Evolutionary conservation across 2,888 invertebrate species (phyloP).

Genomic region (Apocheima hispidaria): DNA sequence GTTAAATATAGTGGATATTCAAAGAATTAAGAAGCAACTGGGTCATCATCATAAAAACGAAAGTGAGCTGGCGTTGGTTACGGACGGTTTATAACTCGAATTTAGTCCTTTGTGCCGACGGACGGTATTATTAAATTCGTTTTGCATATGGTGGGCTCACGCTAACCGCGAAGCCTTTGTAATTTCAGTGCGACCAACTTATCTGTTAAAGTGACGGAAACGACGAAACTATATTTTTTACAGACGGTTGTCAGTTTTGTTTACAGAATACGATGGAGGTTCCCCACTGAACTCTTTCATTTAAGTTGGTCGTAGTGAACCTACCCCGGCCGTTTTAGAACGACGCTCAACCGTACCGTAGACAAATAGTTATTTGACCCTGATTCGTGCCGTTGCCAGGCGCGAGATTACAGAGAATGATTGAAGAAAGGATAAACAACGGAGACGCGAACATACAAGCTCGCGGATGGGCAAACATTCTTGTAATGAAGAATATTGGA

Average conservation of each 20-base stretch:
- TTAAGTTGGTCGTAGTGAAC: background rate
- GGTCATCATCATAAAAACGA: slow-evolving; percentile 54
- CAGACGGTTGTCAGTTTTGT: background rate
- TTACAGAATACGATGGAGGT: background rate
- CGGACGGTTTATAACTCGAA: slow-evolving; percentile 23
- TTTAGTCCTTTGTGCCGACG: slow-evolving; percentile 27
- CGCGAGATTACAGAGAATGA: slow-evolving; percentile 17
- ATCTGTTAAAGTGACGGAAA: background rate
- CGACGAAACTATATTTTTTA: background rate
- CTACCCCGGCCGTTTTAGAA: slow-evolving; percentile 3
- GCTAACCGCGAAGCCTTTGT: slow-evolving; percentile 14
- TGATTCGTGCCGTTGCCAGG: slow-evolving; percentile 13
- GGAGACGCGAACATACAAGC: slow-evolving; percentile 1
- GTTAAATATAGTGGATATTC: slow-evolving; percentile 39
- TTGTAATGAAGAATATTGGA: slow-evolving; percentile 4
- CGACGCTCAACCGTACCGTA: background rate
- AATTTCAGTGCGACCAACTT: background rate
- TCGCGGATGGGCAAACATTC: slow-evolving; percentile 10
- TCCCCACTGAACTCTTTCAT: background rate
- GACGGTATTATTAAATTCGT: slow-evolving; percentile 9
- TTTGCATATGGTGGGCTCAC: slow-evolving; percentile 14
- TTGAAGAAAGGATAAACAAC: slow-evolving; percentile 23
- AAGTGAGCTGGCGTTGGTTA: slow-evolving; percentile 33
- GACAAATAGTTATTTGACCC: slow-evolving; percentile 7
- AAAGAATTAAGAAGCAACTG: slow-evolving; percentile 51